Conservation (phyloP, 2,113 vertebrate genomes). For the Hippocampus zosterae region DNA sequence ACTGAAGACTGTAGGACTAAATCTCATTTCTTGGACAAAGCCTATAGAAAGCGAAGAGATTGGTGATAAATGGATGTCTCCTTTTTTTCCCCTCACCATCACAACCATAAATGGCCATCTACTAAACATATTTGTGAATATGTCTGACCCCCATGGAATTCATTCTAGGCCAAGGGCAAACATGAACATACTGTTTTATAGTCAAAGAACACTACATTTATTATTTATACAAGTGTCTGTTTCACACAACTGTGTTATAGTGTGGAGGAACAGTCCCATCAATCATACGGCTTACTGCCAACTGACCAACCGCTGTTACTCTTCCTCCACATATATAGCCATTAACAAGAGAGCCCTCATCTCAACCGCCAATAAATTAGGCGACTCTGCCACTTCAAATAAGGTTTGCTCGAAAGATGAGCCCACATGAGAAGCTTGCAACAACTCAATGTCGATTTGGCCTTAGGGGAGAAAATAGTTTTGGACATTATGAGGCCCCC, state of each 20-base stretch:
- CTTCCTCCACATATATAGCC: conserved; percentile 48
- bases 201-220: conserved; percentile 28
- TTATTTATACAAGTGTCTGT: conserved; percentile 57
- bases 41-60: not conserved
- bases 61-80: not conserved
- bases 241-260: conserved; percentile 36
- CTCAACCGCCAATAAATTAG: conserved; percentile 16
- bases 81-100: conserved; percentile 15
- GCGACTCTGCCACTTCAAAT: conserved; percentile 5
- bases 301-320: conserved; percentile 32
- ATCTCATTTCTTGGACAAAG: not conserved
- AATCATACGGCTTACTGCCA: conserved; percentile 33
- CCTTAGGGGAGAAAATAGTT: not conserved
- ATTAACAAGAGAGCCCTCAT: conserved; percentile 25
- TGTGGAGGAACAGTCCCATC: conserved; percentile 34
- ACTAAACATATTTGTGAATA: conserved; percentile 64
- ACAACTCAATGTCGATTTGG: not conserved
- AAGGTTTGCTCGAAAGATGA: conserved; percentile 16
- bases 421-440: not conserved
- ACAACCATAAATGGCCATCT: conserved; percentile 56
- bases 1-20: not conserved
- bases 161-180: conserved; percentile 52
- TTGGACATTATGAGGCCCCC: not conserved
- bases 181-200: conserved; percentile 42
- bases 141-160: conserved; percentile 61